A percentile compares a stretch with the other conserved stretches of the same genome.
phyloP scores from a whole-genome alignment of 2,797 vertebrate genomes.

The Coccyzus lansbergi region DNA sequence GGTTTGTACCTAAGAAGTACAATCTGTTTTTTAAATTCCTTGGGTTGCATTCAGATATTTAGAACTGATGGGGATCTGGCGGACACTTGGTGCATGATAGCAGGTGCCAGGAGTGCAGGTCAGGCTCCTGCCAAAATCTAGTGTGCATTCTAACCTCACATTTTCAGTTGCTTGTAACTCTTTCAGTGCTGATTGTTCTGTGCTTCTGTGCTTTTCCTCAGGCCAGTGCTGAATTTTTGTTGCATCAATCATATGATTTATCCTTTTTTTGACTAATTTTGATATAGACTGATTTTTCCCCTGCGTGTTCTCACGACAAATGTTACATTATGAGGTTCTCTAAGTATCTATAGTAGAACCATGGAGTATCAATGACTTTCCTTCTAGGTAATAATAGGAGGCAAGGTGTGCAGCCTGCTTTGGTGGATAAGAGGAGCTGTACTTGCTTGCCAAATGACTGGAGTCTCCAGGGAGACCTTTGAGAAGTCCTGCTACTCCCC shows the following conservation, averaged over 20 bases:
- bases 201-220: background rate
- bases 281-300: background rate
- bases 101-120: background rate
- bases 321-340: background rate
- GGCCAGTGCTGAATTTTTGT: background rate
- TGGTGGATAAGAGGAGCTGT: background rate
- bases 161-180: conserved; percentile 9
- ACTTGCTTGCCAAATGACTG: background rate
- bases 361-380: background rate
- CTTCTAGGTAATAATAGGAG: background rate
- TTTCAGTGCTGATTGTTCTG: background rate
- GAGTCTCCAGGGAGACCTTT: background rate
- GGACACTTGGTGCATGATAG: background rate
- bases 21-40: conserved; percentile 33
- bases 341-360: background rate
- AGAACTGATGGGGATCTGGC: conserved; percentile 13
- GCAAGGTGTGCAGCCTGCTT: background rate
- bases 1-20: conserved; percentile 16
- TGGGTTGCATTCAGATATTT: background rate
- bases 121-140: conserved; percentile 26
- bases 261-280: background rate
- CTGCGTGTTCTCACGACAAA: background rate
- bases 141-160: background rate
- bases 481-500: background rate
- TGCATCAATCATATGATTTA: background rate